Conservation (phyloP, 2,797 vertebrate genomes). For the Coregonus ussuriensis region DNA sequence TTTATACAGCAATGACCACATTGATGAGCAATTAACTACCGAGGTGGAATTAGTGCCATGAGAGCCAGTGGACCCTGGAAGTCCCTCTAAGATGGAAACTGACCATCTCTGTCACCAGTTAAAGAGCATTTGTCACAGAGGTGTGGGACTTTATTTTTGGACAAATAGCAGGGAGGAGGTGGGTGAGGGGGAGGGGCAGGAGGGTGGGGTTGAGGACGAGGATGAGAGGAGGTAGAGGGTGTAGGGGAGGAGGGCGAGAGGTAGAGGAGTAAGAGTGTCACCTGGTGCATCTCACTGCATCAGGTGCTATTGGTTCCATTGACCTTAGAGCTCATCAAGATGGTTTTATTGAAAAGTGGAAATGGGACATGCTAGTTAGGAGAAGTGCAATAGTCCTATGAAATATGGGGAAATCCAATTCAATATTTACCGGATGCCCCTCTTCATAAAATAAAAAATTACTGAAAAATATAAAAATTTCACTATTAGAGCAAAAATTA, state of each 20-base stretch:
- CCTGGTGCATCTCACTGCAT: conserved; percentile 40
- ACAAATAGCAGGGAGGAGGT: not conserved
- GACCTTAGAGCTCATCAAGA: conserved; percentile 50
- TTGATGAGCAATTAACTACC: conserved; percentile 44
- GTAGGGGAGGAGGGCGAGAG: not conserved
- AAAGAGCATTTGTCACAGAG: conserved; percentile 22
- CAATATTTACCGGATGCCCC: not conserved
- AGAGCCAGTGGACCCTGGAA: conserved; percentile 31
- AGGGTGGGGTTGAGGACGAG: not conserved
- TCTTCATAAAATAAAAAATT: too few species aligned
- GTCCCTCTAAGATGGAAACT: conserved; percentile 21
- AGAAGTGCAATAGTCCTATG: conserved; percentile 16
- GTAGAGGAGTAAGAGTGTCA: not conserved
- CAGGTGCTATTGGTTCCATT: conserved; percentile 52
- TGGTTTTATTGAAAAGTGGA: conserved; percentile 37
- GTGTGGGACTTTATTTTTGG: conserved; percentile 11
- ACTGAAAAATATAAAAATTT: too few species aligned
- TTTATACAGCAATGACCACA: conserved; percentile 33
- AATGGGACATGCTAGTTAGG: not conserved
- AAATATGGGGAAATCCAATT: not conserved
- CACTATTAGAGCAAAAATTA: too few species aligned
- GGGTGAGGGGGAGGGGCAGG: conserved; percentile 1
- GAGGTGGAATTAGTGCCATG: conserved; percentile 34
- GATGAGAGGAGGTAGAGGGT: not conserved
- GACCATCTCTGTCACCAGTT: conserved; percentile 21